Evolutionary conservation across 2,113 vertebrate genomes (phyloP), one percentile per base, ranked within the genome.

Genomic region (Mustela lutreola): DNA sequence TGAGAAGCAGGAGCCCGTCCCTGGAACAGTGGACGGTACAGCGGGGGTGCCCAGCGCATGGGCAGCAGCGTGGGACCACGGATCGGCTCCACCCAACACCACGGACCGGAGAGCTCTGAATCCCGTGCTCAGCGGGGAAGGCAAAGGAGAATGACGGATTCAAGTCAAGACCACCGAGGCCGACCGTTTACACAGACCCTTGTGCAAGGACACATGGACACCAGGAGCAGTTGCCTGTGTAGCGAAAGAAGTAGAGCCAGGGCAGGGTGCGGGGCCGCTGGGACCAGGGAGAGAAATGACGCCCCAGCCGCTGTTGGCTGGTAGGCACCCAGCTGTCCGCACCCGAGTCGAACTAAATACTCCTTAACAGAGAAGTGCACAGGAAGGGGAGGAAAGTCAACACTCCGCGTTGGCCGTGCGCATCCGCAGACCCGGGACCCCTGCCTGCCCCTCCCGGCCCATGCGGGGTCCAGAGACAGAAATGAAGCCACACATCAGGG

Each of bases 51-150:
- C 75, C 26, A 4, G 36, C 28, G 2, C 18, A 11, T 11, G 14
- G 28, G 33, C 56, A 7, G n/a, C 15, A 2, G 9, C 28, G 1
- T 11, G 5, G 22, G 36, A 45, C 12, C 3, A 2, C 0, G 6
- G 16, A 4, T 22, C 7, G 81, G 50, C 36, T 4, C 21, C 56
- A 18, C 28, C 26, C 56, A 10, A 2, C 24, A 19, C 18, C 14
- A 0, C 1, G 28, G n/a, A 4, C 0, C 1, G n/a, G n/a, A 4
- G 0, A 21, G 36, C 18, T 18, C 71, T 50, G 24, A 10, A 5
- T 8, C 2, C 11, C 10, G 45, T 3, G 16, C 89, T 73, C 36
- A 36, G 62, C 11, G 11, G 19, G 31, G 28, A 45, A 14, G 73
- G 60, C 31, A 42, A n/a, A 53, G 4, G 11, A 63, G 19, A 60